Conservation (phyloP, 2,113 vertebrate genomes). For the Gadus chalcogrammus region DNA sequence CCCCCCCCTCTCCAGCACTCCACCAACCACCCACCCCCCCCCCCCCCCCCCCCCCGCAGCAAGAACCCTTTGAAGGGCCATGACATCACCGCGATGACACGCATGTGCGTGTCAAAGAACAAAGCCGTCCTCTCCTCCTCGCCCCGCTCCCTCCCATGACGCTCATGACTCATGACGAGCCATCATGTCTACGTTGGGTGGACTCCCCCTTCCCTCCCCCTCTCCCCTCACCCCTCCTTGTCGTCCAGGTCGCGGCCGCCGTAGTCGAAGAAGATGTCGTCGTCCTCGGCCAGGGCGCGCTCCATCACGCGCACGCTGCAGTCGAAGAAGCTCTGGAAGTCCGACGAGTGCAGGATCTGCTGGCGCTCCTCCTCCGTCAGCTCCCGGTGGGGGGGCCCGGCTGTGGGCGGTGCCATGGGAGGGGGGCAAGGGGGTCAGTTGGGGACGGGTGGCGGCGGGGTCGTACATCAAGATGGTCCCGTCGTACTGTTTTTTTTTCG, state of each 20-base stretch:
- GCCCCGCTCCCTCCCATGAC: slow-evolving; percentile 6
- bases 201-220: neutral
- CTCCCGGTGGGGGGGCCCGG: slow-evolving; percentile 74
- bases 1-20: neutral
- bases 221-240: slow-evolving; percentile 87
- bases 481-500: no score
- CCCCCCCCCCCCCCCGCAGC: slow-evolving; percentile 16
- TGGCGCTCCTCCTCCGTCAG: slow-evolving; percentile 96
- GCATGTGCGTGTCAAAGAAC: slow-evolving; percentile 54
- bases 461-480: no score
- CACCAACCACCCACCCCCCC: slow-evolving; percentile 25
- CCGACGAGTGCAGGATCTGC: slow-evolving; percentile 93
- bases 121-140: slow-evolving; percentile 31
- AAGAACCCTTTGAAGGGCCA: slow-evolving; percentile 26
- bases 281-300: slow-evolving; percentile 89
- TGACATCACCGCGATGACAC: slow-evolving; percentile 56
- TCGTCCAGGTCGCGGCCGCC: slow-evolving; percentile 89
- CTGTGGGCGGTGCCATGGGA: neutral
- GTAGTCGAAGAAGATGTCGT: slow-evolving; percentile 95
- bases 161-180: neutral
- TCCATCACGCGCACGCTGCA: slow-evolving; percentile 94
- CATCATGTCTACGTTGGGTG: neutral
- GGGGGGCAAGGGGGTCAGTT: neutral
- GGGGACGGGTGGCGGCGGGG: neutral
- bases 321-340: slow-evolving; percentile 97